Conservation (phyloP, 2,797 vertebrate species). For the Cossypha dichroa region DNA sequence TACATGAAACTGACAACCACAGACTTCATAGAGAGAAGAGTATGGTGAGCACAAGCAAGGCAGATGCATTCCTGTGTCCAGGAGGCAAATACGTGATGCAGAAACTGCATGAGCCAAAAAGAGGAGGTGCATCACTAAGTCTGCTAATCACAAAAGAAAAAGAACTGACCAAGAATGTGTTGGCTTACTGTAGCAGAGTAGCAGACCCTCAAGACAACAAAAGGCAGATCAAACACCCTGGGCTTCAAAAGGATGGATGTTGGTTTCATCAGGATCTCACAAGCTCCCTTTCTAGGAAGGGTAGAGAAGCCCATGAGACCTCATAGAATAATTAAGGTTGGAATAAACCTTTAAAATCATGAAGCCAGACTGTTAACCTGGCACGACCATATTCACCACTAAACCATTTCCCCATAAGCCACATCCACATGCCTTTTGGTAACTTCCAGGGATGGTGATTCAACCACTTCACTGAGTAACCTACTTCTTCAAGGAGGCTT, state of each 20-base stretch:
- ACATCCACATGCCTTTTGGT: neutral
- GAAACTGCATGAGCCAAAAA: neutral
- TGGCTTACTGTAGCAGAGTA: neutral
- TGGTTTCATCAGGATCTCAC: neutral
- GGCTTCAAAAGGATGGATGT: neutral
- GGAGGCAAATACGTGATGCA: neutral
- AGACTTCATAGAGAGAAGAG: neutral
- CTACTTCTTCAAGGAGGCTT: neutral
- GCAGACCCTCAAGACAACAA: neutral
- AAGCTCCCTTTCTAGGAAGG: neutral
- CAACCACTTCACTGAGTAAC: neutral
- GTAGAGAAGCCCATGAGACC: neutral
- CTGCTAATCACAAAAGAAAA: neutral
- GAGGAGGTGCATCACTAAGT: neutral
- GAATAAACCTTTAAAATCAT: neutral
- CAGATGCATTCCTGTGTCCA: neutral
- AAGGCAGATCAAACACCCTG: neutral
- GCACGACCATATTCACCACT: neutral
- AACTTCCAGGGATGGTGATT: no score
- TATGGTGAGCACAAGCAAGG: neutral
- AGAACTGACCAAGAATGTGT: accelerated
- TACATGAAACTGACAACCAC: neutral
- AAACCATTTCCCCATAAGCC: neutral
- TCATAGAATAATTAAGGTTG: neutral
- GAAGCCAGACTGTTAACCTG: no score